Percentiles rank a stretch among this genome's conserved stretches.
phyloP scores from a whole-genome alignment of 64 coral and sea anemone species.

The Porites australiensis region DNA sequence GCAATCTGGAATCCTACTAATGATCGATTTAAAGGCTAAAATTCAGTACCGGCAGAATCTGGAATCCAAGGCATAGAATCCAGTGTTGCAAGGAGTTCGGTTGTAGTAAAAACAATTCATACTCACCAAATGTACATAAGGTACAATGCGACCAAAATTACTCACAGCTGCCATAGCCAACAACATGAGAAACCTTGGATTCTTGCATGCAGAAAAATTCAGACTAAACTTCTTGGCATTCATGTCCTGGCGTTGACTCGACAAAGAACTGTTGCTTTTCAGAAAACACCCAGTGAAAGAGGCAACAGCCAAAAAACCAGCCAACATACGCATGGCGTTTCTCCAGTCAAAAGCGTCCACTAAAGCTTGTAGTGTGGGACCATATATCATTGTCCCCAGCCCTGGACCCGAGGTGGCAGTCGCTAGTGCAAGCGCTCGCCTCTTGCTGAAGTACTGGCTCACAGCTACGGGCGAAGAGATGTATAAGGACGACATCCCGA shows the following conservation, averaged over 20 bases:
- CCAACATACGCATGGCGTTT: constrained; percentile 1
- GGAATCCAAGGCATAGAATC: too few relatives aligned
- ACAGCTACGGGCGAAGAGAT: background rate
- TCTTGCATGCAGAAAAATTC: constrained; percentile 24
- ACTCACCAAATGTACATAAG: constrained; percentile 50
- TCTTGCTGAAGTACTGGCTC: background rate
- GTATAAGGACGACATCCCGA: constrained; percentile 9
- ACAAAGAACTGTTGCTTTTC: background rate
- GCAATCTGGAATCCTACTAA: too few relatives aligned
- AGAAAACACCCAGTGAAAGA: constrained; percentile 11
- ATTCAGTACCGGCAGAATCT: too few relatives aligned
- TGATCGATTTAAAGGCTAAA: too few relatives aligned
- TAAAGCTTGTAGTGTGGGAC: constrained; percentile 10
- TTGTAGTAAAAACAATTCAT: too few relatives aligned
- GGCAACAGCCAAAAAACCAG: background rate
- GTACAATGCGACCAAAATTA: constrained; percentile 9
- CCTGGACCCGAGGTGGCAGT: constrained; percentile 17
- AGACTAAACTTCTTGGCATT: background rate
- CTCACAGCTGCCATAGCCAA: background rate
- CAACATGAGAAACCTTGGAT: background rate
- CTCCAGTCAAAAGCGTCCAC: constrained; percentile 1
- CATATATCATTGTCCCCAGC: constrained; percentile 31
- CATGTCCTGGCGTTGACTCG: background rate
- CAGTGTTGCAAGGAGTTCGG: too few relatives aligned
- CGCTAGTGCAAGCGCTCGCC: constrained; percentile 19